Evolutionary conservation across 2,113 vertebrate species (phyloP), one percentile per base, ranked within the genome.

Genomic region (Atlantisia rogersi): DNA sequence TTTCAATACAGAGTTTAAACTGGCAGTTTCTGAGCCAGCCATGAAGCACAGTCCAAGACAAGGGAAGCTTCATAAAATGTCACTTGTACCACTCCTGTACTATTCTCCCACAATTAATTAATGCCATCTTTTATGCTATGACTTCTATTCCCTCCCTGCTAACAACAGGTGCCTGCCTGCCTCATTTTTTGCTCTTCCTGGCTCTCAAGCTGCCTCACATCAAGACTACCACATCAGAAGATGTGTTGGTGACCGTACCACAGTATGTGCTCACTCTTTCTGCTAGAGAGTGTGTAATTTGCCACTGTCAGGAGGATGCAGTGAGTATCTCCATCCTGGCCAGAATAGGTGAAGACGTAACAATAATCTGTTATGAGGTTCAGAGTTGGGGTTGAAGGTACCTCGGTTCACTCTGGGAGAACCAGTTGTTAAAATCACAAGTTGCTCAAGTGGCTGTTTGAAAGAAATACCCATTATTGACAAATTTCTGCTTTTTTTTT

Each of bases 291-390:
- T 25, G 4, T n/a, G 65, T 52, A 67, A 63, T 87, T 86, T 58
- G 15, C 50, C 31, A 4, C 37, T 63, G 60, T 60, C 37, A 53
- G 52, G 56, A 81, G 46, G 18, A 11, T 65, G 17, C 40, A 69
- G 67, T 0, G 1, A 46, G 19, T 55, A 29, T 31, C 32, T 74
- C 55, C 28, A 31, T 40, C 46, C 20, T 65, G 52, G n/a, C 12
- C 37, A 29, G 82, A 81, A 24, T 0, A 83, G 62, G 42, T 91
- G 50, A 87, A 24, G 15, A 40, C 0, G 0, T 63, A 80, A 69
- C 8, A 60, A 22, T 48, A 42, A 69, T 40, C 77, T 63, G 10
- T 21, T 15, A 42, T 16, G 44, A 77, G 32, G 8, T 70, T 87
- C 39, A 65, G 60, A 92, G 17, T 7, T 88, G 46, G 56, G 13